Evolutionary conservation across 2,797 vertebrate species (phyloP), one percentile per base, ranked within the genome.

Genomic region (Meda fulgida): DNA sequence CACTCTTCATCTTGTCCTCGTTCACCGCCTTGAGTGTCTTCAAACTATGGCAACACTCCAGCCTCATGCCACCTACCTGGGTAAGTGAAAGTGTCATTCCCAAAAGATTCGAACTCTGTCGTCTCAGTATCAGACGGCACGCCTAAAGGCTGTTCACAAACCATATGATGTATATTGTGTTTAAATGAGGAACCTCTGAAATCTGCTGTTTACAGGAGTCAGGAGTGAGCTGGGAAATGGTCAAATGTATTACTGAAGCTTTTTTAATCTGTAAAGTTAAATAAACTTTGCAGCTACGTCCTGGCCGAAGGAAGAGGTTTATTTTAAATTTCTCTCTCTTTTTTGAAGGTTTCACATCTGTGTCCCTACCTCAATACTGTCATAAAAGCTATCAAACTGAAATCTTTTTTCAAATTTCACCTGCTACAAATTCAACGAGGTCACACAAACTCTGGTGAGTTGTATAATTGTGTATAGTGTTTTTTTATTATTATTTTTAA

Each of bases 11-110:
- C 38, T 43, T 40, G 53, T 65, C 70, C 70, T 67, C 77, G 29
- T 71, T 72, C 72, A 58, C 76, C 67, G 72, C 71, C 23, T 63
- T 82, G 31, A 75, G 80, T 53, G 29, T 73, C 72, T 38, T 69
- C 70, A 81, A 73, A 78, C 6, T 34, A 60, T 83, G 65, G n/a
- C 70, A 87, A 60, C 53, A 9, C 36, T 84, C 77, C 58, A 26
- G 58, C 26, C 70, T 19, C 18, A 69, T 84, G 80, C 84, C 81
- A 82, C 58, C 84, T 84, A 86, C 79, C 51, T 55, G 58, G 85
- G 65, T 77, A 43, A n/a, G 34, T 19, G 48, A 40, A 84, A n/a
- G 34, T 34, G 71, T 81, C 36, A 82, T 58, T 34, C 40, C n/a
- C 10, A 55, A 69, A 66, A 66, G 53, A 46, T 71, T 71, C 11